Conservation (phyloP, 1,140 invertebrate genomes). For the Odontomachus brunneus region DNA sequence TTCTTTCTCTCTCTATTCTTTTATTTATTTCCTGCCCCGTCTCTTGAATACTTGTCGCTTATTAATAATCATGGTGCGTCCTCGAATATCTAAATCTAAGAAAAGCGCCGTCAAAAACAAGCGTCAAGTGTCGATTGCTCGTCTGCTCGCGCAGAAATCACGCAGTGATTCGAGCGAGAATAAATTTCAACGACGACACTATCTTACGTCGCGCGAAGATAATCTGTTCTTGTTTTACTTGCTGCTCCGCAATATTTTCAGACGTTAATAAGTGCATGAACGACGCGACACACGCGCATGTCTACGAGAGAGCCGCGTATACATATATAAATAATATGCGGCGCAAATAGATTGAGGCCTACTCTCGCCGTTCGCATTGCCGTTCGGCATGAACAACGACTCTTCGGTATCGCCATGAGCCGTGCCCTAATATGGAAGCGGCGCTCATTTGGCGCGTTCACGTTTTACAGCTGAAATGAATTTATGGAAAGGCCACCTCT, state of each 20-base stretch:
- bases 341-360: constrained; percentile 63
- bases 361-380: constrained; percentile 43
- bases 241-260: constrained; percentile 34
- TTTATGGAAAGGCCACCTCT: constrained; percentile 79
- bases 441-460: constrained; percentile 78
- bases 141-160: neutral
- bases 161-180: neutral
- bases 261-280: constrained; percentile 43
- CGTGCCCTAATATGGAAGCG: constrained; percentile 78
- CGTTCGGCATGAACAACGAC: constrained; percentile 54
- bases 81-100: no score
- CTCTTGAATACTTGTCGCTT: neutral
- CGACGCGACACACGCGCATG: constrained; percentile 7
- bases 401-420: constrained; percentile 45
- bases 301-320: neutral
- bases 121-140: neutral
- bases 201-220: constrained; percentile 10
- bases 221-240: constrained; percentile 30
- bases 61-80: neutral
- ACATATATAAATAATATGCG: constrained; percentile 11
- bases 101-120: no score
- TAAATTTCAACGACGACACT: constrained; percentile 39
- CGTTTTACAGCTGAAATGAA: constrained; percentile 83
- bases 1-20: neutral
- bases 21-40: no score